phyloP scores from a whole-genome alignment of 2,797 vertebrate species.

The Sebastes goodei region DNA sequence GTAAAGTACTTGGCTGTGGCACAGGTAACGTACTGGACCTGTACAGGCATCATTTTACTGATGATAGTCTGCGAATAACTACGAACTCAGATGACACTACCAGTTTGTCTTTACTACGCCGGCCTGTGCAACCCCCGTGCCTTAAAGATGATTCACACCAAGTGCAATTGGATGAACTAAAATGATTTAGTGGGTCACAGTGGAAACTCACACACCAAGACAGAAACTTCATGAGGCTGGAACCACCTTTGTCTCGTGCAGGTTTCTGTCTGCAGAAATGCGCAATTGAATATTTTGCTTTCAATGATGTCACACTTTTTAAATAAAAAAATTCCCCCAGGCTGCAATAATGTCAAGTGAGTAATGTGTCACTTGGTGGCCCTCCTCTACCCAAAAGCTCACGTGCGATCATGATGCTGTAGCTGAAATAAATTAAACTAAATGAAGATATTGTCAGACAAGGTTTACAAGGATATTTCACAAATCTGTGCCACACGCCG shows the following conservation, averaged over 20 bases:
- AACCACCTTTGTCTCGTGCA: background rate
- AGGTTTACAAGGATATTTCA: background rate
- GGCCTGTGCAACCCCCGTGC: conserved; percentile 30
- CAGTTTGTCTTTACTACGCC: background rate
- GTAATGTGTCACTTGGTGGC: background rate
- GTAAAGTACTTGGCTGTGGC: conserved; percentile 8
- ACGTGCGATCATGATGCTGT: background rate
- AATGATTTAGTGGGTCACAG: background rate
- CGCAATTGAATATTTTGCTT: background rate
- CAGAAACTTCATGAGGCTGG: background rate
- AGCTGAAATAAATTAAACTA: background rate
- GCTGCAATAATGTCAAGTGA: background rate
- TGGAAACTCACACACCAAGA: background rate
- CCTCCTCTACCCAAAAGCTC: background rate
- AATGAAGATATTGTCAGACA: background rate
- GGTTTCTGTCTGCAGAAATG: background rate
- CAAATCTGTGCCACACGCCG: background rate
- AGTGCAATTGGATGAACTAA: conserved; percentile 34
- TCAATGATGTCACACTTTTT: background rate
- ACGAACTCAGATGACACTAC: background rate
- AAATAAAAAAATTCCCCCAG: background rate
- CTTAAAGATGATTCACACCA: conserved; percentile 50
- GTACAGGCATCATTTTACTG: background rate
- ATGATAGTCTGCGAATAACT: conserved; percentile 1
- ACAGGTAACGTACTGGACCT: conserved; percentile 1